phyloP scores from a whole-genome alignment of 2,797 vertebrate genomes.

The Chaunax sp. region DNA sequence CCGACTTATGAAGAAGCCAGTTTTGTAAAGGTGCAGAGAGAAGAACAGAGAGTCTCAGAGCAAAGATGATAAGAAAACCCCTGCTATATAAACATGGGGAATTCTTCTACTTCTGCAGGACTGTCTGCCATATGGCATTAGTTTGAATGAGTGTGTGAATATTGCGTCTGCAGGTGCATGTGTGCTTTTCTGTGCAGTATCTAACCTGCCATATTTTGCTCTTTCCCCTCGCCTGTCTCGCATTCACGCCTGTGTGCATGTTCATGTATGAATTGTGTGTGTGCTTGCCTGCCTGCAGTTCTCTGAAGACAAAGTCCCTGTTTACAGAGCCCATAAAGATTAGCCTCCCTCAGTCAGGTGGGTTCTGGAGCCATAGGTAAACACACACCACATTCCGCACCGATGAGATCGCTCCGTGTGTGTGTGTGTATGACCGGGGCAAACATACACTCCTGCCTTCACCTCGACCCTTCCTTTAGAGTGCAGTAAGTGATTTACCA shows the following conservation, averaged over 20 bases:
- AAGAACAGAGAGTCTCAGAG: conserved; percentile 38
- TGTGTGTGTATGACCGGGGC: conserved; percentile 80
- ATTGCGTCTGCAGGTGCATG: conserved; percentile 6
- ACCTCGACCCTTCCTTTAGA: conserved; percentile 78
- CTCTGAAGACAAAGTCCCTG: conserved; percentile 86
- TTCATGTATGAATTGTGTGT: conserved; percentile 67
- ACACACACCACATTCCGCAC: conserved; percentile 83
- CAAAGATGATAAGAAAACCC: conserved; percentile 57
- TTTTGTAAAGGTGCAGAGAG: conserved; percentile 36
- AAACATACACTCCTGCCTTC: conserved; percentile 84
- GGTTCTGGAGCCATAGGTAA: conserved; percentile 85
- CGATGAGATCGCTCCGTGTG: conserved; percentile 82
- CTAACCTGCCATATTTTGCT: conserved; percentile 32
- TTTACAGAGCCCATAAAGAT: conserved; percentile 88
- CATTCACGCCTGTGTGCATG: conserved; percentile 10
- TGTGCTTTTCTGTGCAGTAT: conserved; percentile 31
- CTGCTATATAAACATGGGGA: conserved; percentile 44
- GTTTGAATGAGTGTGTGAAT: conserved; percentile 28
- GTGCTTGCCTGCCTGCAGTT: conserved; percentile 56
- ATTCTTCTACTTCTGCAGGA: conserved; percentile 39
- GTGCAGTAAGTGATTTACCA: conserved; percentile 87
- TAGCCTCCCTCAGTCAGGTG: conserved; percentile 85
- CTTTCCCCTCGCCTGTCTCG: not conserved
- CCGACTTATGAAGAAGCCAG: conserved; percentile 49
- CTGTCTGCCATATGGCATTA: conserved; percentile 67